A percentile compares a stretch with the other conserved stretches of the same genome.
phyloP scores from a whole-genome alignment of 2,797 vertebrate species.

The Esox masquinongy region DNA sequence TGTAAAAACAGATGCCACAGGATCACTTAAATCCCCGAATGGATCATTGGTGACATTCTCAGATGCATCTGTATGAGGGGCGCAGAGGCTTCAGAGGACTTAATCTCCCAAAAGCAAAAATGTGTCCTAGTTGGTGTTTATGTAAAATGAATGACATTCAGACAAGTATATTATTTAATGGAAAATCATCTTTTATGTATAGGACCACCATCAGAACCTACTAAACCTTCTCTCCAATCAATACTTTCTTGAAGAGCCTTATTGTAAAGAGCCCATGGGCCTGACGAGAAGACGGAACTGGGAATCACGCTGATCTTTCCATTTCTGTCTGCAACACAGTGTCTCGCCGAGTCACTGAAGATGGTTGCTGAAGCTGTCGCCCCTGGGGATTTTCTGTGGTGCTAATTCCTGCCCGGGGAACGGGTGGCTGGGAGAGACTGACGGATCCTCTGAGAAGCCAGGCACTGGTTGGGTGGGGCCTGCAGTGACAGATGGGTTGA shows the following conservation, averaged over 20 bases:
- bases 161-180: not conserved
- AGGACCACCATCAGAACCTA: not conserved
- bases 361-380: conserved; percentile 51
- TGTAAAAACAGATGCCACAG: not conserved
- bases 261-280: not conserved
- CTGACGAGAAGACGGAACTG: not conserved
- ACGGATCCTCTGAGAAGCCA: not conserved
- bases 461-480: conserved; percentile 11
- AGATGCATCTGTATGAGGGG: not conserved
- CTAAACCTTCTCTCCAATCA: not conserved
- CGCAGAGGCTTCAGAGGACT: not conserved
- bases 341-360: conserved; percentile 37
- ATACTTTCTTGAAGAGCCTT: not conserved
- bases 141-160: not conserved
- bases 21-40: not conserved
- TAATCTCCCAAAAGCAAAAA: not conserved
- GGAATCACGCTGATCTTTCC: no score
- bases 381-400: conserved; percentile 1
- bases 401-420: not conserved
- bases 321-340: not conserved
- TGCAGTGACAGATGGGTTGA: not conserved
- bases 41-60: not conserved
- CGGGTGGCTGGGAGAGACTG: not conserved
- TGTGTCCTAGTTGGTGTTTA: not conserved
- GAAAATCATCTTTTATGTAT: not conserved